These are phyloP conservation scores for Caiman crocodilus DNA, from an alignment of 2,797 vertebrate species.

Conservation along the genomic window DNA sequence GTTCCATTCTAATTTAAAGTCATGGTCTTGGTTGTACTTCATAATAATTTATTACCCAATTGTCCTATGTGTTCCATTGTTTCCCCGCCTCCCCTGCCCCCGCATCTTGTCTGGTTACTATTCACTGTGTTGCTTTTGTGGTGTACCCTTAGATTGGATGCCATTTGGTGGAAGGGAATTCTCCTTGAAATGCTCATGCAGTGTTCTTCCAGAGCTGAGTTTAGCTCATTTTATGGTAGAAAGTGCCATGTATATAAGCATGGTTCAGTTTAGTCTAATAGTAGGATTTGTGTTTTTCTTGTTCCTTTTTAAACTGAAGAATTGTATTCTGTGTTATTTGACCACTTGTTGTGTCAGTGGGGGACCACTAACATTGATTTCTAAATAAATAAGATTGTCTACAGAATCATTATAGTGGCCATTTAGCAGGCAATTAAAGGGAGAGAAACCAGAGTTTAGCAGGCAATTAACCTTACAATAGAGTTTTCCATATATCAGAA, in stretches of 20 bases:
- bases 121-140: not conserved
- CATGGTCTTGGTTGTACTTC: not conserved
- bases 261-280: not conserved
- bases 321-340: not conserved
- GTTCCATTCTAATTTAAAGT: fast-evolving
- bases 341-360: not conserved
- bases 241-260: not conserved
- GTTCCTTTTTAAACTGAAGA: not conserved
- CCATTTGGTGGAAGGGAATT: fast-evolving
- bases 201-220: not conserved
- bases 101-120: not conserved
- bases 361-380: not conserved
- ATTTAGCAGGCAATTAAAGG: constrained; percentile 60
- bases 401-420: not conserved
- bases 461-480: constrained; percentile 54
- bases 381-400: constrained; percentile 23
- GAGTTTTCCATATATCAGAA: not conserved
- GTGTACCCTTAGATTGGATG: not conserved
- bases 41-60: not conserved
- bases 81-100: not conserved
- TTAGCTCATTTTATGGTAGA: fast-evolving
- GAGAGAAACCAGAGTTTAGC: no score
- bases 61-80: not conserved
- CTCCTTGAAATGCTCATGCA: not conserved
- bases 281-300: not conserved